These are phyloP conservation scores for Philypnodon macrostomus DNA, from an alignment of 2,797 vertebrate species.

Conservation along the genomic window DNA sequence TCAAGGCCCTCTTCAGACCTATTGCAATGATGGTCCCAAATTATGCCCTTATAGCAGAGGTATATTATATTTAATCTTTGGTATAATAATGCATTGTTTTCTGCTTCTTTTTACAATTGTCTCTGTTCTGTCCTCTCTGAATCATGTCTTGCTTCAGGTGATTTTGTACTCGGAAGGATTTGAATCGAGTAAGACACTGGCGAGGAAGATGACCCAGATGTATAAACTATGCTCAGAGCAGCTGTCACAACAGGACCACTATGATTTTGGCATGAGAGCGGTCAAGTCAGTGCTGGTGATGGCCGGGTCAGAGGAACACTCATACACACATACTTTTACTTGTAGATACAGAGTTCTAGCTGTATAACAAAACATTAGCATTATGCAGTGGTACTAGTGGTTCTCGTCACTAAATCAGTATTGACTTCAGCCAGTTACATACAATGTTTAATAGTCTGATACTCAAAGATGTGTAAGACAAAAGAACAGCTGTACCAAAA, in stretches of 20 bases:
- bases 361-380: not conserved
- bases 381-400: too few species aligned
- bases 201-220: constrained; percentile 89
- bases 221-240: constrained; percentile 89
- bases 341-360: constrained; percentile 6
- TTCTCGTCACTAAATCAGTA: constrained; percentile 3
- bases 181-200: constrained; percentile 84
- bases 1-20: constrained; percentile 87
- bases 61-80: constrained; percentile 49
- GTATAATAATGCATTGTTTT: constrained; percentile 9
- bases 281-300: constrained; percentile 88
- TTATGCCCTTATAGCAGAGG: constrained; percentile 87
- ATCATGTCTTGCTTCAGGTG: constrained; percentile 60
- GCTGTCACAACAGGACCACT: constrained; percentile 90
- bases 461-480: constrained; percentile 1
- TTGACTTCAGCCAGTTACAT: not conserved
- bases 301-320: constrained; percentile 77
- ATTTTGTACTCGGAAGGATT: constrained; percentile 88
- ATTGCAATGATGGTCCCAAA: constrained; percentile 91
- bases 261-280: constrained; percentile 87
- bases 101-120: not conserved
- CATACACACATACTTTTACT: constrained; percentile 20
- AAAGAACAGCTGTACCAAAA: constrained; percentile 2
- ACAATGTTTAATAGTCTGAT: not conserved
- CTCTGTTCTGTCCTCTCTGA: not conserved